phyloP scores from a whole-genome alignment of 2,113 vertebrate species.

The Hydropotes inermis region DNA sequence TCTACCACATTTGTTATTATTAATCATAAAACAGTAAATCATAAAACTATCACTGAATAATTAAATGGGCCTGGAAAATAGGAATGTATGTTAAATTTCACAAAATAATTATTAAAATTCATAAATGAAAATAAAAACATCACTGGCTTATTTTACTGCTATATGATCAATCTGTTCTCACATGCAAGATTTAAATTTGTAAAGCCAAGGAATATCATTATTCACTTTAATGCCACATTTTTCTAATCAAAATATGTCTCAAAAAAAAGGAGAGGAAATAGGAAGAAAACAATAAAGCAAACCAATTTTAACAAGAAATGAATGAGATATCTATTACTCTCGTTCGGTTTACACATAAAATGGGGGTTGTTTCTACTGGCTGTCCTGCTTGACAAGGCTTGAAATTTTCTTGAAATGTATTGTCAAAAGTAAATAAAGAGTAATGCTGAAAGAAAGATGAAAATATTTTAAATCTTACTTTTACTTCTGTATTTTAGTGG shows the following conservation, averaged over 20 bases:
- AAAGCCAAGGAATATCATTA: neutral
- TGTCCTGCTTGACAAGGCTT: neutral
- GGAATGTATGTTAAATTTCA: neutral
- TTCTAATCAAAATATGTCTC: neutral
- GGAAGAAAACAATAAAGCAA: neutral
- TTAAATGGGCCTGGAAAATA: neutral
- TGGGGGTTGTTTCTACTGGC: neutral
- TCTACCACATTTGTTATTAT: neutral
- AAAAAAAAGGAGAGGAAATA: neutral
- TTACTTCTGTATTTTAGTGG: neutral
- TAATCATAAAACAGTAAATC: neutral
- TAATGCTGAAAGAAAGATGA: neutral
- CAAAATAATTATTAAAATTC: neutral
- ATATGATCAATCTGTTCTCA: neutral
- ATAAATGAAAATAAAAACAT: slow-evolving; percentile 28
- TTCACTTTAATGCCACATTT: neutral
- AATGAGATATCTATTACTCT: neutral
- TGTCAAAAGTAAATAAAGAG: neutral
- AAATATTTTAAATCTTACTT: neutral
- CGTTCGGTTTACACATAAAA: neutral
- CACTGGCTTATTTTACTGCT: neutral
- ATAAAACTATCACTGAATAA: neutral
- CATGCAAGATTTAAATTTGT: neutral
- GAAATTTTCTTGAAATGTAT: neutral
- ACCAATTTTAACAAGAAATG: neutral